phyloP scores from a whole-genome alignment of 2,888 invertebrate genomes.

The Epinotia brunnichana region DNA sequence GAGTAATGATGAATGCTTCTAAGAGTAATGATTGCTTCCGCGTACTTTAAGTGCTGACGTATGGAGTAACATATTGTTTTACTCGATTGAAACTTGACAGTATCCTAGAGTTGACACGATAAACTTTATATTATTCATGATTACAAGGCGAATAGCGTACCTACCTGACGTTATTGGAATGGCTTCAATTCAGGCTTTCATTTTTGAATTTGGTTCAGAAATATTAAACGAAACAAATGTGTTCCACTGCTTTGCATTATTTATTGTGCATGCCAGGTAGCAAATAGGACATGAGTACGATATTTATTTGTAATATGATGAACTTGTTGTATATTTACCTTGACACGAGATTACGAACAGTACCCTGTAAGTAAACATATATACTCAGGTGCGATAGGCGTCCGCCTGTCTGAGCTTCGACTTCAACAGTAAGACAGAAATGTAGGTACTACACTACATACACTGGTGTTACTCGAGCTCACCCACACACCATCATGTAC shows the following conservation, averaged over 20 bases:
- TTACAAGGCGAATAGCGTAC: conserved; percentile 42
- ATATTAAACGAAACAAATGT: conserved; percentile 62
- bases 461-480: conserved; percentile 20
- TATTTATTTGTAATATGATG: conserved; percentile 51
- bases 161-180: conserved; percentile 75
- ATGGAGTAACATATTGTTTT: conserved; percentile 59
- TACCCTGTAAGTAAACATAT: conserved; percentile 10
- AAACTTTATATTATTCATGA: conserved; percentile 52
- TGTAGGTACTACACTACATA: conserved; percentile 12
- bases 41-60: conserved; percentile 74
- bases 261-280: conserved; percentile 82
- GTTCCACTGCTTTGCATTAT: conserved; percentile 81
- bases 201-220: conserved; percentile 70
- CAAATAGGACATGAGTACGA: conserved; percentile 75
- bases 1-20: conserved; percentile 73
- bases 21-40: conserved; percentile 73
- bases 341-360: conserved; percentile 16
- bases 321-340: conserved; percentile 42
- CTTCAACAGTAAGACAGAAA: conserved; percentile 23
- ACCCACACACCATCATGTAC: conserved; percentile 17
- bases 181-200: conserved; percentile 79
- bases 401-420: conserved; percentile 56
- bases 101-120: conserved; percentile 73
- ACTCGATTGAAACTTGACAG: conserved; percentile 68
- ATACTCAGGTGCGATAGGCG: conserved; percentile 31